A percentile compares a stretch with the other conserved stretches of the same genome.
Evolutionary conservation across 2,113 vertebrate genomes (phyloP).

Genomic region (Laticauda laticaudata): DNA sequence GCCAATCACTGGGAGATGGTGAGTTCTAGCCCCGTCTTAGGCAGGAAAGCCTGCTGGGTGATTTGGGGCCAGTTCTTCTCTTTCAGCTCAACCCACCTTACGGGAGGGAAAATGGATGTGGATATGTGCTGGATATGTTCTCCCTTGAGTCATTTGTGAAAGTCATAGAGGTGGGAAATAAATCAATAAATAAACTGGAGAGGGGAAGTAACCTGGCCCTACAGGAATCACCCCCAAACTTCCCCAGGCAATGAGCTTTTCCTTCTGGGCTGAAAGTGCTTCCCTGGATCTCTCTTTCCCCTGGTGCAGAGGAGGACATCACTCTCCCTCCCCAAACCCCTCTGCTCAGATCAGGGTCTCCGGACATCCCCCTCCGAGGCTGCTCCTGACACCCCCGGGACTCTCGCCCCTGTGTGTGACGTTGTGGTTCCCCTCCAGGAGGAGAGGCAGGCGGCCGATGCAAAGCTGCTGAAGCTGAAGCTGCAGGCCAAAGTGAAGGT

Average conservation of each 20-base stretch:
- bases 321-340: not conserved
- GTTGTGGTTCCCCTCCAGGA: conserved; percentile 65
- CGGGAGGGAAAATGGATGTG: too few relatives aligned
- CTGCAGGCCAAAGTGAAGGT: conserved; percentile 91
- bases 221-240: not conserved
- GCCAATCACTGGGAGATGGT: too few relatives aligned
- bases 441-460: conserved; percentile 82
- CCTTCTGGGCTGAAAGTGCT: too few relatives aligned
- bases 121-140: not conserved
- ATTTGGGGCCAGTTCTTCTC: too few relatives aligned
- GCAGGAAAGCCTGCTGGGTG: too few relatives aligned
- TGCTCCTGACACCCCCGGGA: fast-evolving
- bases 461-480: conserved; percentile 88
- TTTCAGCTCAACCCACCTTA: too few relatives aligned
- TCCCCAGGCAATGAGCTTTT: not conserved
- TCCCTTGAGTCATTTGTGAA: not conserved
- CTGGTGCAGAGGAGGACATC: not conserved
- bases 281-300: too few relatives aligned
- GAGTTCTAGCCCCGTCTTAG: too few relatives aligned
- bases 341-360: not conserved
- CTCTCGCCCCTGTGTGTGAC: not conserved
- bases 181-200: not conserved
- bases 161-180: not conserved
- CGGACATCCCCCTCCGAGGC: not conserved
- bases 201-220: not conserved